These are phyloP conservation scores for Zonitis immaculata DNA, from an alignment of 2,888 invertebrate genomes.

Conservation along the genomic window DNA sequence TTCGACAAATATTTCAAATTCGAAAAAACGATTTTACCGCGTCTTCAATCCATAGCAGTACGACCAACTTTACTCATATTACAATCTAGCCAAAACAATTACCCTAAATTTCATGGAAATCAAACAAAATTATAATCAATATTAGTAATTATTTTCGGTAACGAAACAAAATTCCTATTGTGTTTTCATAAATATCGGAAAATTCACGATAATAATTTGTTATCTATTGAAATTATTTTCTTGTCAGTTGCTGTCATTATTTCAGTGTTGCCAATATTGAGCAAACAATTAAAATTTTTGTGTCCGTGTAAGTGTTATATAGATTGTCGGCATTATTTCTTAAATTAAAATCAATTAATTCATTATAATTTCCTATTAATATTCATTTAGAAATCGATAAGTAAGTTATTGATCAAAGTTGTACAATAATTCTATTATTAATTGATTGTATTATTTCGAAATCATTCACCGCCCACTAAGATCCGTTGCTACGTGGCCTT, in stretches of 20 bases:
- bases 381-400: background rate
- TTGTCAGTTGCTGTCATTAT: background rate
- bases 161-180: too few species aligned
- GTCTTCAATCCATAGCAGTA: too few species aligned
- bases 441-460: background rate
- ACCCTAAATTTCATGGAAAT: too few species aligned
- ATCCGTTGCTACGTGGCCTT: conserved; percentile 6
- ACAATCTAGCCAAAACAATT: too few species aligned
- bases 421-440: background rate
- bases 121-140: too few species aligned
- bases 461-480: conserved; percentile 6
- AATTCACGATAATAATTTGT: too few species aligned
- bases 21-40: background rate
- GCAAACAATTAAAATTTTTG: background rate
- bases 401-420: background rate
- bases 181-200: too few species aligned
- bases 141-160: too few species aligned
- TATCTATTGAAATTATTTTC: too few species aligned
- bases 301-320: background rate
- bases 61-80: too few species aligned
- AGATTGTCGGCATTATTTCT: background rate
- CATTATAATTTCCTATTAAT: background rate
- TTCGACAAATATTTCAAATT: background rate
- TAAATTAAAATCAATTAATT: background rate
- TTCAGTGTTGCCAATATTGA: background rate